Percentiles rank a stretch among this genome's conserved stretches.
Evolutionary conservation across 2,888 invertebrate genomes (phyloP).

Genomic region (Patella depressa): DNA sequence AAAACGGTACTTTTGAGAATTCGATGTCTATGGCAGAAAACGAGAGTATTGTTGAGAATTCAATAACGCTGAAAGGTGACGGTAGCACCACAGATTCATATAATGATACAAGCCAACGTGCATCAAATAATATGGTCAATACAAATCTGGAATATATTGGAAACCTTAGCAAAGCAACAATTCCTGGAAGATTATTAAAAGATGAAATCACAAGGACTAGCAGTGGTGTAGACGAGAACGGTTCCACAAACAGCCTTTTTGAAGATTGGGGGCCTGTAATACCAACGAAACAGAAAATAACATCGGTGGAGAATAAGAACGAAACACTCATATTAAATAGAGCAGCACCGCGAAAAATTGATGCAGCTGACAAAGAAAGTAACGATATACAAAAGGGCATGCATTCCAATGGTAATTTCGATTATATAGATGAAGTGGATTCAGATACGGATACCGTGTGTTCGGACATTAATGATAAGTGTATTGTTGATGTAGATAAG

Average conservation of each 20-base stretch:
- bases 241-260: not conserved
- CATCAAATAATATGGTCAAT: not conserved
- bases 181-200: not conserved
- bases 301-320: not conserved
- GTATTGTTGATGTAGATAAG: not conserved
- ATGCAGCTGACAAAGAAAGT: not conserved
- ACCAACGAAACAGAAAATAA: not conserved
- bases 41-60: not conserved
- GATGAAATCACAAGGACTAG: not conserved
- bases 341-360: not conserved
- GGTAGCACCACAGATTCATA: not conserved
- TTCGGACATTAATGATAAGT: not conserved
- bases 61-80: not conserved
- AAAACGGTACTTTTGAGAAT: not conserved
- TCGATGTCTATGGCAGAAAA: not conserved
- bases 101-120: not conserved
- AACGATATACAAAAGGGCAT: not conserved
- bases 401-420: not conserved
- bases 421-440: not conserved
- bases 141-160: not conserved
- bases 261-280: conserved; percentile 2
- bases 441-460: not conserved
- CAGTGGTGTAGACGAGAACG: not conserved
- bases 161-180: not conserved
- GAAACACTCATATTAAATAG: not conserved